phyloP scores from a whole-genome alignment of 2,888 invertebrate species.

The Oligia strigilis region DNA sequence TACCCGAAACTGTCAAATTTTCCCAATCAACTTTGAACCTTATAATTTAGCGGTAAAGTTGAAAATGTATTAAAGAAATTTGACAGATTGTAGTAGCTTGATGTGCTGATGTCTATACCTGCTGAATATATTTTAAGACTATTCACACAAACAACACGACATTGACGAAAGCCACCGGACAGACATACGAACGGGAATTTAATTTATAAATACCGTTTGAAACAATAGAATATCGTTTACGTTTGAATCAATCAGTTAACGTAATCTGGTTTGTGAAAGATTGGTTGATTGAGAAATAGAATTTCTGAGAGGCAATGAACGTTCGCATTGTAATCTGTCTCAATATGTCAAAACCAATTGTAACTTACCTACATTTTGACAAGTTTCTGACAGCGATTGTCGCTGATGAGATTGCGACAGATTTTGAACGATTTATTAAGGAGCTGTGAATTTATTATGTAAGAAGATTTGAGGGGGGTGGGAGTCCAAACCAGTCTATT shows the following conservation, averaged over 20 bases:
- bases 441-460: too few species aligned
- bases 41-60: too few species aligned
- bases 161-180: slow-evolving; percentile 19
- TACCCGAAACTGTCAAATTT: too few species aligned
- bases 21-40: too few species aligned
- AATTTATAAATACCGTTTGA: slow-evolving; percentile 11
- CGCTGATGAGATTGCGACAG: too few species aligned
- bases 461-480: too few species aligned
- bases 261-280: slow-evolving; percentile 4
- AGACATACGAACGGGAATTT: not conserved
- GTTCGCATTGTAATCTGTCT: not conserved
- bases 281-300: slow-evolving; percentile 3
- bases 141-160: slow-evolving; percentile 26
- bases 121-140: slow-evolving; percentile 8
- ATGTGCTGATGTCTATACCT: too few species aligned
- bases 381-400: too few species aligned
- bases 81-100: too few species aligned
- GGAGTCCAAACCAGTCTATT: too few species aligned
- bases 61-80: too few species aligned
- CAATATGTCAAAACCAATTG: not conserved
- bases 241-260: slow-evolving; percentile 25
- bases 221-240: slow-evolving; percentile 22
- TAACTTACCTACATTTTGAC: not conserved
- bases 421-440: too few species aligned
- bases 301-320: not conserved